A percentile compares a stretch with the other conserved stretches of the same genome.
These are phyloP conservation scores for Oreamnos americanus DNA, from an alignment of 2,113 vertebrate species.

Conservation along the genomic window DNA sequence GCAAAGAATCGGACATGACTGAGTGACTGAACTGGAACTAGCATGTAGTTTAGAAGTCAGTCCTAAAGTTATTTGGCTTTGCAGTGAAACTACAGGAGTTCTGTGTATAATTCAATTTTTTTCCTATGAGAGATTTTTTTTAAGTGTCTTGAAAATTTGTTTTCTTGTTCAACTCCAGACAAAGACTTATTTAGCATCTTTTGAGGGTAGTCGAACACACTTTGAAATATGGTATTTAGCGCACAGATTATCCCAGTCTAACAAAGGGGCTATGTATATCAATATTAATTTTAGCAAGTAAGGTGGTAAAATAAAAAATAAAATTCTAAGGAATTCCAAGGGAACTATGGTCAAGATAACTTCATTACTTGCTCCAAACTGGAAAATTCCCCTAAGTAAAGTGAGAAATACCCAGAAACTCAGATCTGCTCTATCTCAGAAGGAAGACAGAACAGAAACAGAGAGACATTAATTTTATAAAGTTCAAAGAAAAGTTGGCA, in stretches of 20 bases:
- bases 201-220: neutral
- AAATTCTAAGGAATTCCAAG: neutral
- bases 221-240: neutral
- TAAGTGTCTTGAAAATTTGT: neutral
- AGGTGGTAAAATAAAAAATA: neutral
- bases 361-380: neutral
- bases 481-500: neutral
- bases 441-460: neutral
- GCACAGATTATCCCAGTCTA: neutral
- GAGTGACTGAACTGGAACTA: neutral
- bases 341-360: neutral
- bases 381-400: neutral
- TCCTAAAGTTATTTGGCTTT: neutral
- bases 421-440: neutral
- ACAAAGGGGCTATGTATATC: neutral
- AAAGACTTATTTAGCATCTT: neutral
- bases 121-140: slow-evolving; percentile 1
- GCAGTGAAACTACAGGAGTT: neutral
- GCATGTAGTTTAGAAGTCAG: neutral
- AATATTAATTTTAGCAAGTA: neutral
- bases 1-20: fast-evolving
- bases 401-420: neutral
- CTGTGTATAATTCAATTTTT: neutral
- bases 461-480: neutral
- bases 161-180: neutral